phyloP scores from a whole-genome alignment of 2,888 invertebrate genomes.

The Drepana falcataria region DNA sequence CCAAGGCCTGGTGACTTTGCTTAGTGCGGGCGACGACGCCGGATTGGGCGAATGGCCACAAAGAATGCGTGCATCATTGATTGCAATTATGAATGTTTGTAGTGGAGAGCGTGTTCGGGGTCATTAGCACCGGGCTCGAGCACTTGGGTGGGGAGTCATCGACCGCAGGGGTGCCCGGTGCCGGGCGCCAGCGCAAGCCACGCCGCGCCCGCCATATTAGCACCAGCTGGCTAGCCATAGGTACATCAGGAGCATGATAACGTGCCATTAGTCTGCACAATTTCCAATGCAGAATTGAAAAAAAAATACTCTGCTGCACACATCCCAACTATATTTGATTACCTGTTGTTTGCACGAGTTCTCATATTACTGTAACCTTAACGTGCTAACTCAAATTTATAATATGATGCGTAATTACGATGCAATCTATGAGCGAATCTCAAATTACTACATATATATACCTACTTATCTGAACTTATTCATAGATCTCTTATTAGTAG shows the following conservation, averaged over 20 bases:
- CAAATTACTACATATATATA: no score
- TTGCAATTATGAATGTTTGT: slow-evolving; percentile 40
- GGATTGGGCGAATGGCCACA: slow-evolving; percentile 4
- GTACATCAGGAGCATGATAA: slow-evolving; percentile 2
- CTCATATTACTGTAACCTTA: no score
- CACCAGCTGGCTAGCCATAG: neutral
- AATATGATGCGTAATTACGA: no score
- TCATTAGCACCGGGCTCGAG: slow-evolving; percentile 56
- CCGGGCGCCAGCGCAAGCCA: slow-evolving; percentile 27
- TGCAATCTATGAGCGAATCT: no score
- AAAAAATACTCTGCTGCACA: neutral
- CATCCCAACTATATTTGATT: neutral
- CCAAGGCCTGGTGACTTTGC: neutral
- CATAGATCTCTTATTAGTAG: no score
- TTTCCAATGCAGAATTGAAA: neutral
- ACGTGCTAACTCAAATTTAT: no score
- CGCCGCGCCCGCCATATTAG: neutral
- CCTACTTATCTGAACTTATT: no score
- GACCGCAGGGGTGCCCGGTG: slow-evolving; percentile 44
- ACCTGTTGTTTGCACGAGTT: no score
- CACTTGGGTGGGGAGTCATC: slow-evolving; percentile 51
- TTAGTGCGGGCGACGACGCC: neutral
- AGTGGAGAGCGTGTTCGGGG: slow-evolving; percentile 49
- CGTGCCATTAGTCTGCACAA: slow-evolving; percentile 3
- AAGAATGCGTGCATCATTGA: slow-evolving; percentile 33